A percentile compares a stretch with the other conserved stretches of the same genome.
Evolutionary conservation across 2,113 vertebrate species (phyloP).

Genomic region (Chascanopsetta lugubris): DNA sequence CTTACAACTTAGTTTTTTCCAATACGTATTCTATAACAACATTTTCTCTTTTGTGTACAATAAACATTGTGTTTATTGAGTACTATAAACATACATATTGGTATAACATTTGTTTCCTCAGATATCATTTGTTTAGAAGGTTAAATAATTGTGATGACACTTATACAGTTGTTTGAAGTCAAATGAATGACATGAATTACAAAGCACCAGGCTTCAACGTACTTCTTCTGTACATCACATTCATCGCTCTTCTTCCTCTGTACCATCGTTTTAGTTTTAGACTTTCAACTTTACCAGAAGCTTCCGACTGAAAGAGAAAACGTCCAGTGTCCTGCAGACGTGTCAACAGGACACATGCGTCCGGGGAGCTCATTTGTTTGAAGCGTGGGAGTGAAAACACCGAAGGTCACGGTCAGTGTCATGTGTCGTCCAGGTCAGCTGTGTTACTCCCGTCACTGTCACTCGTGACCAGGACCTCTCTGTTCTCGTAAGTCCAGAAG

Average conservation of each 20-base stretch:
- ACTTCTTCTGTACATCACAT: no score
- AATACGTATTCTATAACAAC: no score
- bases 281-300: neutral
- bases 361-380: neutral
- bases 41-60: no score
- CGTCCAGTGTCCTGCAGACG: neutral
- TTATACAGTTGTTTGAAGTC: no score
- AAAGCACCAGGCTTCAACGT: neutral
- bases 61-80: no score
- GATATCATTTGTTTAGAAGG: no score
- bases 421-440: conserved; percentile 89
- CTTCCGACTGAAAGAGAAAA: neutral
- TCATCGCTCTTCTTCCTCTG: neutral
- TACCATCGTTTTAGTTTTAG: neutral
- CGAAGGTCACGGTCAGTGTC: neutral
- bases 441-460: conserved; percentile 83
- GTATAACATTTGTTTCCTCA: no score
- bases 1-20: no score
- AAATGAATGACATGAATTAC: no score
- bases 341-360: neutral
- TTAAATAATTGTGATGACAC: no score
- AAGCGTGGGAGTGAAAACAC: neutral
- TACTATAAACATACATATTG: no score
- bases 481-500: conserved; percentile 98
- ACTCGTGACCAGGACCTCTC: conserved; percentile 93